These are phyloP conservation scores for Caenorhabditis briggsae DNA, from an alignment of 1,140 invertebrate species.

Conservation along the genomic window DNA sequence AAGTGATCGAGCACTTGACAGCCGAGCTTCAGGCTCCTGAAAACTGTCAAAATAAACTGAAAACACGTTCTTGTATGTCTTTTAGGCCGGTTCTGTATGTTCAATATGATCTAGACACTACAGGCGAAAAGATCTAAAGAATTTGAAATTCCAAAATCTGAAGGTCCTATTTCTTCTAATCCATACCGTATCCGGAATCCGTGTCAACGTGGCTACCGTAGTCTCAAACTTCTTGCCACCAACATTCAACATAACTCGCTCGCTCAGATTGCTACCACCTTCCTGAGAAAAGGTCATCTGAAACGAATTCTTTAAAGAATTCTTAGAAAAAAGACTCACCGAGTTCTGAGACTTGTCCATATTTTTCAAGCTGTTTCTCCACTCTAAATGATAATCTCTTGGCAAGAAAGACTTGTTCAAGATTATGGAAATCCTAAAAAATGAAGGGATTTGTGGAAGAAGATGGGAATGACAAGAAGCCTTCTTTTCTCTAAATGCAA, in stretches of 20 bases:
- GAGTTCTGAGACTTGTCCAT: conserved; percentile 17
- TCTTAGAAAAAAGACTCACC: not conserved
- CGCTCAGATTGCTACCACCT: conserved; percentile 43
- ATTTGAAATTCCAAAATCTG: not conserved
- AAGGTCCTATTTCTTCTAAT: not conserved
- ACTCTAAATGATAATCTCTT: not conserved
- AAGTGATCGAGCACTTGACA: no score
- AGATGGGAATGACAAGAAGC: not conserved
- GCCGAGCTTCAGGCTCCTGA: no score
- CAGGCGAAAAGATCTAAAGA: no score
- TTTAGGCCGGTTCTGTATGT: no score
- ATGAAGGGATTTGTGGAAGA: not conserved
- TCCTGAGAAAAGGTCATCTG: conserved; percentile 15
- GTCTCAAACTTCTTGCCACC: conserved; percentile 63
- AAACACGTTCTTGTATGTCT: no score
- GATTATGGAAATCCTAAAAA: conserved; percentile 28
- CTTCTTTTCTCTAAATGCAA: conserved; percentile 28
- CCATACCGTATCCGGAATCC: conserved; percentile 49
- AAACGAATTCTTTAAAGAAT: not conserved
- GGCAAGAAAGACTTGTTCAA: not conserved
- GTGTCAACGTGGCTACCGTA: conserved; percentile 44
- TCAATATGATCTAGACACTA: no score
- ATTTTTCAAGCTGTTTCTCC: not conserved
- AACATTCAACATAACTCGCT: conserved; percentile 60
- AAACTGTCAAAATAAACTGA: no score